Evolutionary conservation across 37 sponge, comb jelly and placozoan genomes (phyloP).

Genomic region (Aplysina aerophoba): DNA sequence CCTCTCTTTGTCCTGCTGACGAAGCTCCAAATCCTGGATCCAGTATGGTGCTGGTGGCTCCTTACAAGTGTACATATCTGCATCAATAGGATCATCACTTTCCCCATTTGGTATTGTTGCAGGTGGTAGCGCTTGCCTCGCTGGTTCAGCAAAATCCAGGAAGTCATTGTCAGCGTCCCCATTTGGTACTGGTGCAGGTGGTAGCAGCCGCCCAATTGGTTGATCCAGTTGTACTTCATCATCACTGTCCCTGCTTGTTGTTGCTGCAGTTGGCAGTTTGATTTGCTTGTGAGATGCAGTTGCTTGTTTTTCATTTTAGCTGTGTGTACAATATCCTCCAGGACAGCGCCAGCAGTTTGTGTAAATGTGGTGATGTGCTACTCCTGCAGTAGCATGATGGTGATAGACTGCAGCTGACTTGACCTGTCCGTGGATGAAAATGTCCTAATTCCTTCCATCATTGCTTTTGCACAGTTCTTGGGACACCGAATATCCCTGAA

Average conservation of each 20-base stretch:
- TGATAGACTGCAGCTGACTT: not conserved
- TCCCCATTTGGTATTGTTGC: slow-evolving; percentile 18
- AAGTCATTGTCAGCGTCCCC: not conserved
- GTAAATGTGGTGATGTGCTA: not conserved
- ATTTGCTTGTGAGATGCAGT: not conserved
- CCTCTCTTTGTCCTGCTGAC: not conserved
- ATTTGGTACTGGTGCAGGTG: not conserved
- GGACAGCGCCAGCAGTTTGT: slow-evolving; percentile 3
- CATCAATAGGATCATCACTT: slow-evolving; percentile 13
- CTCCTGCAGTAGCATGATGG: slow-evolving; percentile 12
- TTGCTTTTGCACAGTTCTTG: too few species aligned
- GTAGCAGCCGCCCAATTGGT: too few species aligned
- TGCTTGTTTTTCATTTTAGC: not conserved
- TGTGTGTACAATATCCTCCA: not conserved
- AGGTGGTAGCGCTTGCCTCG: not conserved
- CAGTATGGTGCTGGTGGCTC: slow-evolving; percentile 21
- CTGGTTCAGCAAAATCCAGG: not conserved
- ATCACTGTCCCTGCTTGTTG: not conserved
- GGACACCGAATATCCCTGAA: too few species aligned
- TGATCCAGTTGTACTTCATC: not conserved
- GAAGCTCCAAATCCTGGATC: slow-evolving; percentile 13
- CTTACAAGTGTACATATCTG: slow-evolving; percentile 2
- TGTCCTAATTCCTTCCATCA: too few species aligned
- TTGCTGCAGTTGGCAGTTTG: not conserved
- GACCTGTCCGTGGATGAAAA: not conserved